phyloP scores from a whole-genome alignment of 2,888 invertebrate genomes.

The Synergus gifuensis region DNA sequence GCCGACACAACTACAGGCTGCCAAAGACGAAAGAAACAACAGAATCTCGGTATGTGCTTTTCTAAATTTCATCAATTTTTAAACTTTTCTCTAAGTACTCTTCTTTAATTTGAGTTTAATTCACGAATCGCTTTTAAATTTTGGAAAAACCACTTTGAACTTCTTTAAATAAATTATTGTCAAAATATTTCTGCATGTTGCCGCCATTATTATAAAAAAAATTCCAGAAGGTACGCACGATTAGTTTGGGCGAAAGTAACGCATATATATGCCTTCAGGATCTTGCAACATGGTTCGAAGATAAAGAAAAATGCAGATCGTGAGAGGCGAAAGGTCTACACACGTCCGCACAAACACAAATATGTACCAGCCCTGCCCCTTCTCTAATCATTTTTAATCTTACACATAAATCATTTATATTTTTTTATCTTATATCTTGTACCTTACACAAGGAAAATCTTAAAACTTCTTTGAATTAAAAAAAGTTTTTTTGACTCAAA shows the following conservation, averaged over 20 bases:
- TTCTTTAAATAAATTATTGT: neutral
- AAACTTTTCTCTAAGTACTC: constrained; percentile 1
- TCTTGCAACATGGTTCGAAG: constrained; percentile 59
- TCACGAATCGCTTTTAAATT: no score
- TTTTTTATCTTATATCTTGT: neutral
- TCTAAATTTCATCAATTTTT: neutral
- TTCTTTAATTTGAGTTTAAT: no score
- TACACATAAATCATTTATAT: neutral
- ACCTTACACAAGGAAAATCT: no score
- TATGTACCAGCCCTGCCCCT: neutral
- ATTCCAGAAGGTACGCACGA: constrained; percentile 44
- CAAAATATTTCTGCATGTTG: neutral
- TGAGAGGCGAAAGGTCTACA: constrained; percentile 60
- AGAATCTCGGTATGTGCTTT: constrained; percentile 78
- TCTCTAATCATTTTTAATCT: neutral
- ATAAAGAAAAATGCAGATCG: constrained; percentile 57
- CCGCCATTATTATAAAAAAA: constrained; percentile 46
- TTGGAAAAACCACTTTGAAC: no score
- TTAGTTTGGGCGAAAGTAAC: constrained; percentile 47
- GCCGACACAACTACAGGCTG: constrained; percentile 82
- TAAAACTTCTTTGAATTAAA: no score
- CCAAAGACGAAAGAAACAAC: constrained; percentile 83
- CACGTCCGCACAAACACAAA: constrained; percentile 24
- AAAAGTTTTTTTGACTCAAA: no score
- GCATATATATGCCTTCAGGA: constrained; percentile 43